Percentiles rank a stretch among this genome's conserved stretches.
phyloP scores from a whole-genome alignment of 2,888 invertebrate genomes.

The Eulithis testata region DNA sequence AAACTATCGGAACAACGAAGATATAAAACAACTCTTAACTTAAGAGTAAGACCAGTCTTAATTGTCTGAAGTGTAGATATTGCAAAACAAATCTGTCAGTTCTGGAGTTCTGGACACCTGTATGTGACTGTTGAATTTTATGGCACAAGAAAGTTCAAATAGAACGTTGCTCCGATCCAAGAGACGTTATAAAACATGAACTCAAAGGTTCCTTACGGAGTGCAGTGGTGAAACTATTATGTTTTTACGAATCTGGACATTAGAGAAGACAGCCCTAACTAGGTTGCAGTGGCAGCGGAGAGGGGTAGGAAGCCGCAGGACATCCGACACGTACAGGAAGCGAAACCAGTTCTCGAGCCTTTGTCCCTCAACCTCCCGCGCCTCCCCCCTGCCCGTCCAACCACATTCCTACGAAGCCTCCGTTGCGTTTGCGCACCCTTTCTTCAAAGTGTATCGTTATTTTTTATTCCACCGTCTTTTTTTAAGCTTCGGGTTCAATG shows the following conservation, averaged over 20 bases:
- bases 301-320: constrained; percentile 84
- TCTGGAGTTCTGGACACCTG: no score
- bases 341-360: constrained; percentile 81
- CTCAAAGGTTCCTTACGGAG: no score
- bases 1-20: no score
- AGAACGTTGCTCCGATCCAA: no score
- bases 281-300: constrained; percentile 45
- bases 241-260: background rate
- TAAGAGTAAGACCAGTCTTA: no score
- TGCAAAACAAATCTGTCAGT: no score
- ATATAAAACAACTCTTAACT: no score
- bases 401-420: constrained; percentile 78
- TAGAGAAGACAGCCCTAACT: constrained; percentile 38
- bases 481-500: constrained; percentile 8
- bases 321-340: constrained; percentile 85
- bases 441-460: constrained; percentile 52
- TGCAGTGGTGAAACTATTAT: background rate
- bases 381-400: constrained; percentile 58
- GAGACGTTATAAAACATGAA: no score
- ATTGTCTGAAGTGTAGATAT: no score
- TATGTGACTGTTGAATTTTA: no score
- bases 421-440: constrained; percentile 70
- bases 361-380: constrained; percentile 76
- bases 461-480: constrained; percentile 32
- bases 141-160: no score